Evolutionary conservation across 1,140 invertebrate genomes (phyloP).

Genomic region (Pachypeltis micranthus): DNA sequence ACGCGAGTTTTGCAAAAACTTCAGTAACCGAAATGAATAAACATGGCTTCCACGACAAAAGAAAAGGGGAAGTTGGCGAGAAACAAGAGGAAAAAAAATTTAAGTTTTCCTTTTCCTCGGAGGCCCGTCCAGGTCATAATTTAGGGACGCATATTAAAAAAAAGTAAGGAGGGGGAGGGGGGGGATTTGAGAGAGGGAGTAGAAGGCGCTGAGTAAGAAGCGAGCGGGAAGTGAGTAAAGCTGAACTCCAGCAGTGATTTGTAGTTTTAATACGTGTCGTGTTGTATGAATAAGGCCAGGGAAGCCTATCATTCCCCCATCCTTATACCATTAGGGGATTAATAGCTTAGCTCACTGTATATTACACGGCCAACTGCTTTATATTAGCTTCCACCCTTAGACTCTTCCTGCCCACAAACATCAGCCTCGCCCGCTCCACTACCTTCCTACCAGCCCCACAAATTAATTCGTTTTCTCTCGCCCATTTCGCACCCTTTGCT

Average conservation of each 20-base stretch:
- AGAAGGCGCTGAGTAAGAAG: no score
- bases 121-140: neutral
- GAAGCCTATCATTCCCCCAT: constrained; percentile 12
- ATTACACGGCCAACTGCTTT: constrained; percentile 15
- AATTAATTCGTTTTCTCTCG: constrained; percentile 14
- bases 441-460: neutral
- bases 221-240: neutral
- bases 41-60: no score
- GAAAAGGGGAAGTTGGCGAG: no score
- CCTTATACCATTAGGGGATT: constrained; percentile 11
- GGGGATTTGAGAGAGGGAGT: no score
- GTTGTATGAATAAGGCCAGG: constrained; percentile 10
- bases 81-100: no score
- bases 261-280: constrained; percentile 14
- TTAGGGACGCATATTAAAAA: constrained; percentile 11
- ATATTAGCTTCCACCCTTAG: neutral
- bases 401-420: neutral
- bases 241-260: constrained; percentile 10
- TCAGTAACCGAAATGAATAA: no score
- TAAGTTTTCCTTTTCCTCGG: neutral
- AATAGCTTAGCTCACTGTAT: constrained; percentile 14
- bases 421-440: neutral
- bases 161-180: neutral
- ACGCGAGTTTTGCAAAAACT: no score
- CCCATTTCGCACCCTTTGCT: constrained; percentile 12